Conservation (phyloP, 2,888 invertebrate species). For the Napeogenes inachia region DNA sequence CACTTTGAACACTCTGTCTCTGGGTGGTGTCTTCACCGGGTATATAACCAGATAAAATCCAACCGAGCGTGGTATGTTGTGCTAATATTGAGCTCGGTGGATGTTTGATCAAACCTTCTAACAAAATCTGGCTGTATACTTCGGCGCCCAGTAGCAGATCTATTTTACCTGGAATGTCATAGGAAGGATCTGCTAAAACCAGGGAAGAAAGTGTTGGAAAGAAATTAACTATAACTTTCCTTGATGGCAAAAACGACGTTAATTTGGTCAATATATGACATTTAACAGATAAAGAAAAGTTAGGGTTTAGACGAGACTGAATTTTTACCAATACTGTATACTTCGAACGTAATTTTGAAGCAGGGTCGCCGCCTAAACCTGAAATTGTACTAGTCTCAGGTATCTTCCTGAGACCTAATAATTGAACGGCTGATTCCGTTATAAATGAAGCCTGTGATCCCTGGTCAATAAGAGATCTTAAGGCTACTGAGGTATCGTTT, state of each 20-base stretch:
- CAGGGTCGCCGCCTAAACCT: background rate
- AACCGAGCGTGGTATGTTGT: constrained; percentile 33
- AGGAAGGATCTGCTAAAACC: constrained; percentile 21
- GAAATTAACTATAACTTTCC: constrained; percentile 3
- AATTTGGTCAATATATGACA: constrained; percentile 8
- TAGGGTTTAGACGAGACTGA: background rate
- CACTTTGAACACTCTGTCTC: background rate
- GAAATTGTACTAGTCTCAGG: constrained; percentile 1
- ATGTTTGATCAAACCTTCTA: constrained; percentile 26
- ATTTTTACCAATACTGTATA: constrained; percentile 1
- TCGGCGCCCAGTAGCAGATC: constrained; percentile 35
- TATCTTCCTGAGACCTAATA: constrained; percentile 3
- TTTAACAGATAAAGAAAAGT: constrained; percentile 2
- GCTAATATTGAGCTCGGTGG: constrained; percentile 21
- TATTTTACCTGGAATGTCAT: constrained; percentile 26
- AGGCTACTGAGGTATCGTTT: background rate
- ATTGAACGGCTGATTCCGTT: background rate
- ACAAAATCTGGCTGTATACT: constrained; percentile 30
- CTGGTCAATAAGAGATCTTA: no score
- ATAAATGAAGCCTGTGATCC: no score
- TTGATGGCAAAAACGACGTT: constrained; percentile 9
- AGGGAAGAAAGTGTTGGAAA: constrained; percentile 9
- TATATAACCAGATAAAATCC: constrained; percentile 32
- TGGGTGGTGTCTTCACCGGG: no score
- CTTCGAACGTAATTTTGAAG: background rate